Evolutionary conservation across 2,888 invertebrate species (phyloP).

Genomic region (Synergus laeviventris): DNA sequence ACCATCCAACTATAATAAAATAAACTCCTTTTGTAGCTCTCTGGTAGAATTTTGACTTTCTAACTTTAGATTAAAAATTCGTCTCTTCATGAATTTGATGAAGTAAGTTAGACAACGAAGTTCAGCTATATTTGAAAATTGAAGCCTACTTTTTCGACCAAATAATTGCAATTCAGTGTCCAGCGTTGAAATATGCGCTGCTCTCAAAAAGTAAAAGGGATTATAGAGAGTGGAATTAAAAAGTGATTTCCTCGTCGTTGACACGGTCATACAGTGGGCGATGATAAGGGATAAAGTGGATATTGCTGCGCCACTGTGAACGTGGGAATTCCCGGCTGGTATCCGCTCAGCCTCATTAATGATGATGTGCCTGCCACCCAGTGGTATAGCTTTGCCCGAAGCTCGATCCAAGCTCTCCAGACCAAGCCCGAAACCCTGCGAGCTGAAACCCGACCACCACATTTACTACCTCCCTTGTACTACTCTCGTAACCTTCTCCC

Average conservation of each 20-base stretch:
- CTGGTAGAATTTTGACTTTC: too few relatives aligned
- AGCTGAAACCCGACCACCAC: slow-evolving; percentile 43
- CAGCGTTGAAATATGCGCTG: not conserved
- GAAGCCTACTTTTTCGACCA: not conserved
- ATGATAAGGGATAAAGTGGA: slow-evolving; percentile 64
- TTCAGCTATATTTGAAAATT: not conserved
- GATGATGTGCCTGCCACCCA: slow-evolving; percentile 87
- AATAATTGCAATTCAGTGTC: not conserved
- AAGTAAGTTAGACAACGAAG: not conserved
- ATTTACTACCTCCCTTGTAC: slow-evolving; percentile 40
- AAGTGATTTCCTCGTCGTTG: slow-evolving; percentile 38
- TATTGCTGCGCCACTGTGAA: slow-evolving; percentile 71
- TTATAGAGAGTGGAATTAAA: slow-evolving; percentile 33
- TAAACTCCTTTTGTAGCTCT: too few relatives aligned
- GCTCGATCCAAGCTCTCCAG: slow-evolving; percentile 41
- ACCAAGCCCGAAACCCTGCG: slow-evolving; percentile 42
- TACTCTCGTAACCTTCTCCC: slow-evolving; percentile 36
- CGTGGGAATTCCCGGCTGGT: slow-evolving; percentile 71
- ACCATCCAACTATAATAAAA: too few relatives aligned
- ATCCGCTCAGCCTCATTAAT: slow-evolving; percentile 83
- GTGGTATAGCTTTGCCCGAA: slow-evolving; percentile 74
- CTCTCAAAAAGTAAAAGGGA: slow-evolving; percentile 36
- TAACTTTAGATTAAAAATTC: too few relatives aligned
- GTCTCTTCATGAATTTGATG: not conserved
- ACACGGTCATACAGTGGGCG: slow-evolving; percentile 40